Conservation (phyloP, 2,888 invertebrate species). For the Corythucha ciliata region DNA sequence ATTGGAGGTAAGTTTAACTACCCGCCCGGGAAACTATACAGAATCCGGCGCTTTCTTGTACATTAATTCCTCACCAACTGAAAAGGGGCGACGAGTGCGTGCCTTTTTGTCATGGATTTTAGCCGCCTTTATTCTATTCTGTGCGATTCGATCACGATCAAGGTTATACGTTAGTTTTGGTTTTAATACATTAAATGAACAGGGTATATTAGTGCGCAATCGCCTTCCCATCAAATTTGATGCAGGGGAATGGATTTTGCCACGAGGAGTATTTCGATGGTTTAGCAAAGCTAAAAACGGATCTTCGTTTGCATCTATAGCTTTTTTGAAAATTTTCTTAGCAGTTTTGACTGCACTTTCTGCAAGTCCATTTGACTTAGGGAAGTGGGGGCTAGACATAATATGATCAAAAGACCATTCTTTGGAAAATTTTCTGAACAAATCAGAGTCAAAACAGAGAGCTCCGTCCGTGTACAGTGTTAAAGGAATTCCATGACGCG, state of each 20-base stretch:
- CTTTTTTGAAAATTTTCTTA: conserved; percentile 13
- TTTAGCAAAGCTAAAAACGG: conserved; percentile 11
- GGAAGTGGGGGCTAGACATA: conserved; percentile 12
- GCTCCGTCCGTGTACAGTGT: conserved; percentile 19
- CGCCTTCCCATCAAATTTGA: conserved; percentile 12
- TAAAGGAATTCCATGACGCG: conserved; percentile 19
- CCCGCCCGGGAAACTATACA: no score
- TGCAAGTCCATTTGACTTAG: conserved; percentile 16
- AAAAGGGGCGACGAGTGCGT: no score
- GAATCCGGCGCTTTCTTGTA: no score
- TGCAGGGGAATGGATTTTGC: conserved; percentile 5
- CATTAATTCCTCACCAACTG: no score
- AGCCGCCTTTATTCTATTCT: not conserved
- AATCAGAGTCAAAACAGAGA: conserved; percentile 4
- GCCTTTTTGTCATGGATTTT: no score
- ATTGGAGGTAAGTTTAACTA: no score
- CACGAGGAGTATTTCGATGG: conserved; percentile 7
- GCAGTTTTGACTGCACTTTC: conserved; percentile 11
- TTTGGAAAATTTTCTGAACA: conserved; percentile 7
- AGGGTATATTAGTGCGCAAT: conserved; percentile 14
- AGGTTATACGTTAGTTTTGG: conserved; percentile 2
- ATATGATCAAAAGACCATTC: conserved; percentile 13
- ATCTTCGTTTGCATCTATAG: conserved; percentile 4
- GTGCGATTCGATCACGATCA: conserved; percentile 1
- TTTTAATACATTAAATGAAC: not conserved